Conservation (phyloP, 2,113 vertebrate genomes). For the Laterallus jamaicensis region DNA sequence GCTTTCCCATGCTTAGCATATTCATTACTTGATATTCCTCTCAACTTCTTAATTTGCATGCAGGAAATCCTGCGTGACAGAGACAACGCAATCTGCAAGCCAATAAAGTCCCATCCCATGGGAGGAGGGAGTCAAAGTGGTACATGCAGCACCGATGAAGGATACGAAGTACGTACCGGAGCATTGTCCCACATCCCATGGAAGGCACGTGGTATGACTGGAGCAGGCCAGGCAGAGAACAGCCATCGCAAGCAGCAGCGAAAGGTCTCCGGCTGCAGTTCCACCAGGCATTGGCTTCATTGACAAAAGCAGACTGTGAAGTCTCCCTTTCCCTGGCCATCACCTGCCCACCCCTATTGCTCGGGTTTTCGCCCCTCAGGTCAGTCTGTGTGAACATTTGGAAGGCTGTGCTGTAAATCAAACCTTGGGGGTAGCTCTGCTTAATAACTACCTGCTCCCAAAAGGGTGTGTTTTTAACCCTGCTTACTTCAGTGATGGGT, state of each 20-base stretch:
- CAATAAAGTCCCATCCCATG: neutral
- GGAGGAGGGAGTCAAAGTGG: neutral
- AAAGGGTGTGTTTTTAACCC: neutral
- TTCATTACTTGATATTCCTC: neutral
- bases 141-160: neutral
- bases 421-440: neutral
- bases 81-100: conserved; percentile 3
- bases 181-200: neutral
- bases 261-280: neutral
- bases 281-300: neutral
- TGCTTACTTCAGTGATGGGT: neutral
- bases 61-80: neutral
- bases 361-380: neutral
- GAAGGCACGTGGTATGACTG: neutral
- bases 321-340: rapidly evolving
- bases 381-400: neutral
- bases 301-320: neutral
- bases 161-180: neutral
- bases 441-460: neutral
- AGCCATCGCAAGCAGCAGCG: neutral
- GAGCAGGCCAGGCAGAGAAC: neutral
- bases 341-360: neutral
- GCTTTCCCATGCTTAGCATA: conserved; percentile 32
- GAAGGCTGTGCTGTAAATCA: neutral
- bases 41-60: conserved; percentile 49